phyloP scores from a whole-genome alignment of 2,888 invertebrate species.

The Cosmopolites sordidus region DNA sequence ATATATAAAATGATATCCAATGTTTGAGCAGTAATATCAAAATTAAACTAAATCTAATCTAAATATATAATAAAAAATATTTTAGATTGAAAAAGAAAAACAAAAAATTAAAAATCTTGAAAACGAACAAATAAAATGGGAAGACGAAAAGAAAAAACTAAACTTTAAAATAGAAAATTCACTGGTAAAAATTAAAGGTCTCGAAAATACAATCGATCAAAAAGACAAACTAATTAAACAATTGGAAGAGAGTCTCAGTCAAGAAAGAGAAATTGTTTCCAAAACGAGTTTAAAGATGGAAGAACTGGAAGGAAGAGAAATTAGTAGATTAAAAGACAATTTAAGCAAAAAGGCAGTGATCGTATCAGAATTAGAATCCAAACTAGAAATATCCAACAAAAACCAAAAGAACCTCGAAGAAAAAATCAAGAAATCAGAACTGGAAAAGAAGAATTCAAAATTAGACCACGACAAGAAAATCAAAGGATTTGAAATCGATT shows the following conservation, averaged over 20 bases:
- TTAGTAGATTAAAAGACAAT: constrained; percentile 41
- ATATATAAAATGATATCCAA: too few relatives aligned
- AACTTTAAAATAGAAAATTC: constrained; percentile 52
- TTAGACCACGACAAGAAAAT: constrained; percentile 60
- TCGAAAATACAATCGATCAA: constrained; percentile 56
- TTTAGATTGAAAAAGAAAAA: constrained; percentile 42
- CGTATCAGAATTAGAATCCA: constrained; percentile 41
- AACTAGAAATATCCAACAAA: constrained; percentile 39
- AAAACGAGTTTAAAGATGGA: constrained; percentile 39
- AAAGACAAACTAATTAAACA: constrained; percentile 60
- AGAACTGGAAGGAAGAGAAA: constrained; percentile 37
- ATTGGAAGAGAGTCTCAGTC: constrained; percentile 54
- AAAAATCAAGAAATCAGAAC: constrained; percentile 60
- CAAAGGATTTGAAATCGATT: constrained; percentile 41
- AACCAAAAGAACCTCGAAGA: constrained; percentile 44
- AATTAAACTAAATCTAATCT: too few relatives aligned
- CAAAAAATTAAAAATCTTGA: constrained; percentile 39
- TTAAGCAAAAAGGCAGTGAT: constrained; percentile 37
- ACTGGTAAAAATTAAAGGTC: constrained; percentile 57
- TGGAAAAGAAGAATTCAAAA: constrained; percentile 58
- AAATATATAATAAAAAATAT: constrained; percentile 11
- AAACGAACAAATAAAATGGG: constrained; percentile 52
- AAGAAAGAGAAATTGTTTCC: constrained; percentile 49
- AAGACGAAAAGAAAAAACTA: constrained; percentile 52
- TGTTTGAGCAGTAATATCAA: too few relatives aligned